Evolutionary conservation across 1,140 invertebrate species (phyloP), one percentile per base, ranked within the genome.

Genomic region (Lycorma delicatula): DNA sequence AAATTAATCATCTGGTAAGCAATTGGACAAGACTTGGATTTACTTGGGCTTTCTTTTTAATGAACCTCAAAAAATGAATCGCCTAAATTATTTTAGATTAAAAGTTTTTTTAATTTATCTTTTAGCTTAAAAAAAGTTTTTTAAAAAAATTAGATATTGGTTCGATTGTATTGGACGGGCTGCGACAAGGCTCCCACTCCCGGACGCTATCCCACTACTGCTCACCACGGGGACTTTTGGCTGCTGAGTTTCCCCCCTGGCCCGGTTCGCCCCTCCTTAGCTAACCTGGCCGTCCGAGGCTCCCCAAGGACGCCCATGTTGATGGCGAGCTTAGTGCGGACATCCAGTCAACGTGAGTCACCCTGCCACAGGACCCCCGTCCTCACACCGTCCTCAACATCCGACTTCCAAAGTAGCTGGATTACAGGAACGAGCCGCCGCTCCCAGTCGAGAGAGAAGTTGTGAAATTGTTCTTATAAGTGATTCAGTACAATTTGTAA

Each of bases 201-300:
- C 87, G 81, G 88, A 82, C 87, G 91, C 91, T 84, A 91, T 93
- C 91, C 91, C 89, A 91, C 90, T 93, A 93, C 91, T 92, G 89
- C 86, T 79, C 85, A 78, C 87, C 89, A 89, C 88, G 89, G 88
- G 83, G 84, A 87, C 89, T 93, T 90, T 92, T 91, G 88, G 87
- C 87, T 93, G 89, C 88, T 92, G 83, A 81, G 85, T 93, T 91
- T 86, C 90, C 88, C 86, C 85, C 85, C 91, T 94, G 89, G 88
- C 89, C 91, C 91, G 85, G 80, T 94, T 78, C 90, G 84, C 87
- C 86, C 83, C 89, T 93, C 91, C 82, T 94, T 87, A 83, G 80
- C 81, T 78, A 87, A 93, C 90, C 90, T 93, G 90, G 86, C 68
- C 62, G 75, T 76, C 79, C 77, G 72, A 72, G 79, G 83, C 81